These are phyloP conservation scores for Odontophorus gujanensis DNA, from an alignment of 2,113 vertebrate species.

Conservation along the genomic window DNA sequence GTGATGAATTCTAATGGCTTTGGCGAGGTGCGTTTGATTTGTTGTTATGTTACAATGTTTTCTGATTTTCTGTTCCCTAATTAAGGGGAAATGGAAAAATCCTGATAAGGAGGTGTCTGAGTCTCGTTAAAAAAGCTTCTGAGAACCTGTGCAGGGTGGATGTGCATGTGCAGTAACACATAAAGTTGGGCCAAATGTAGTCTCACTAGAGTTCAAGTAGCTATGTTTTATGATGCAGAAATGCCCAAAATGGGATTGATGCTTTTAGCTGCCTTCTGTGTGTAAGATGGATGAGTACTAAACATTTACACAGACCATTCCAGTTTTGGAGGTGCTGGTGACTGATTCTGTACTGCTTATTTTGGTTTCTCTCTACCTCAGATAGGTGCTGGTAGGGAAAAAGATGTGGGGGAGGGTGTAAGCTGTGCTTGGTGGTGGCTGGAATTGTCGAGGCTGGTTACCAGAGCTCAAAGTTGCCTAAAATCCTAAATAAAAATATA, in stretches of 20 bases:
- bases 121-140: neutral
- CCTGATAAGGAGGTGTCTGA: neutral
- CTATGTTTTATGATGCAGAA: neutral
- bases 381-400: neutral
- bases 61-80: accelerated
- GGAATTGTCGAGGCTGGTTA: neutral
- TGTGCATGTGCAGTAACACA: accelerated
- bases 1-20: neutral
- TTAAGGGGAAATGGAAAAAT: neutral
- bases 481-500: neutral
- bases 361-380: neutral
- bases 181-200: neutral
- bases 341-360: accelerated
- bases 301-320: neutral
- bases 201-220: neutral
- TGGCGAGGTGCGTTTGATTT: neutral
- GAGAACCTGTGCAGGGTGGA: neutral
- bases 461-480: neutral
- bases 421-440: neutral
- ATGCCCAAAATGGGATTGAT: accelerated
- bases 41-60: neutral
- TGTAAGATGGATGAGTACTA: neutral
- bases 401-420: neutral
- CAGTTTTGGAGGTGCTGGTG: neutral
- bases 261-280: neutral